These are phyloP conservation scores for Centruroides sculpturatus DNA, from an alignment of 1,140 invertebrate species.

Conservation along the genomic window DNA sequence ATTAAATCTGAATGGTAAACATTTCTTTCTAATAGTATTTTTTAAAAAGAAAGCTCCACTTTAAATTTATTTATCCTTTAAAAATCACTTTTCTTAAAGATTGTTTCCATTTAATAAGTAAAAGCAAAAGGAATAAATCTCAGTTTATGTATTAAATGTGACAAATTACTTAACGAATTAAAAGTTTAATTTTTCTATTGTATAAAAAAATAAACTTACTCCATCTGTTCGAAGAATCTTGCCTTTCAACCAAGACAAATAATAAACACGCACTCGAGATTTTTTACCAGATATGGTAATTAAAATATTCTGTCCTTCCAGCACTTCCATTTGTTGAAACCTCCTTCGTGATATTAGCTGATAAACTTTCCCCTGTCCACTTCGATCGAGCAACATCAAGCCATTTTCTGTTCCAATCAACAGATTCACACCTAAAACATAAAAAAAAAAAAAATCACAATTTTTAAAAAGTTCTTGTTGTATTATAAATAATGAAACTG, in stretches of 20 bases:
- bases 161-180: too few relatives aligned
- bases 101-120: neutral
- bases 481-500: too few relatives aligned
- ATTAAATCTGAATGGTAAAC: too few relatives aligned
- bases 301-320: conserved; percentile 98
- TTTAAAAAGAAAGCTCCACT: too few relatives aligned
- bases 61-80: too few relatives aligned
- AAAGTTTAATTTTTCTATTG: too few relatives aligned
- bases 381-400: conserved; percentile 91
- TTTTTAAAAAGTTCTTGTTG: too few relatives aligned
- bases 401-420: conserved; percentile 98
- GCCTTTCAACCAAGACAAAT: conserved; percentile 95
- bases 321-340: conserved; percentile 98
- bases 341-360: conserved; percentile 89
- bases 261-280: conserved; percentile 94
- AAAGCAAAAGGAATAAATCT: neutral
- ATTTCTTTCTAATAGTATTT: too few relatives aligned
- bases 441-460: too few relatives aligned
- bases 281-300: conserved; percentile 98
- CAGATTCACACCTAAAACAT: conserved; percentile 62
- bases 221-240: conserved; percentile 96
- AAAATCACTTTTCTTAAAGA: too few relatives aligned
- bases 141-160: too few relatives aligned
- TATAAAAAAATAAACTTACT: conserved; percentile 39
- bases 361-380: conserved; percentile 99